Evolutionary conservation across 2,113 vertebrate species (phyloP), one percentile per base, ranked within the genome.

Genomic region (Donacobius atricapilla): DNA sequence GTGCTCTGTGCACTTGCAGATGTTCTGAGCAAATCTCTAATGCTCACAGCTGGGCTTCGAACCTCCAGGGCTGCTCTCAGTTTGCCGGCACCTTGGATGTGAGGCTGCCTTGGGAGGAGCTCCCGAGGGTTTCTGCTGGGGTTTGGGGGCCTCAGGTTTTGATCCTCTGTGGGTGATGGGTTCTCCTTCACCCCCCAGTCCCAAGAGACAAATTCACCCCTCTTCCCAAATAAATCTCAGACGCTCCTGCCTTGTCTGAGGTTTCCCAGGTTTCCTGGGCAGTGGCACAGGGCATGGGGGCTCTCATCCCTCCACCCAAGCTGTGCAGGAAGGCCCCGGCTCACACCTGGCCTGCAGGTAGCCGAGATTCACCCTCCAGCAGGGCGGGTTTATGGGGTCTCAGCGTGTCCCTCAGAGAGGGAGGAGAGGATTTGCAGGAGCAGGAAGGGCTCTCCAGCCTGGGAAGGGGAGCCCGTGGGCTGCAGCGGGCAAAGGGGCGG

Each of bases 21-120:
- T 92, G 91, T 89, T 91, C 17, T 42, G 21, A 94, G 72, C 45
- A 20, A 45, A 89, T 47, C 68, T 54, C n/a, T 37, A 3, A 11
- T 2, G 39, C 51, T 94, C 54, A 40, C 91, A 89, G 63, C 68
- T 94, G 93, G 48, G 53, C 40, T 68, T 20, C 17, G 44, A 76
- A 21, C 75, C 57, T 71, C 1, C 4, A 25, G 86, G 90, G 79
- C 79, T 83, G 27, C 51, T 90, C 48, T 60, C 25, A 11, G 13
- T 30, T 9, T 7, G 7, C 8, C 1, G 4, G 47, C 48, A 56
- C n/a, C 14, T 81, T 1, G 3, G 54, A 13, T 0, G 2, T 10
- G 72, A 77, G 69, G 33, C n/a, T 83, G 87, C 30, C 25, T 70
- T 5, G 50, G 48, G 53, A 54, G 4, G 17, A 78, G 30, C 45